Conservation (phyloP, 2,797 vertebrate species). For the Takifugu ocellatus region DNA sequence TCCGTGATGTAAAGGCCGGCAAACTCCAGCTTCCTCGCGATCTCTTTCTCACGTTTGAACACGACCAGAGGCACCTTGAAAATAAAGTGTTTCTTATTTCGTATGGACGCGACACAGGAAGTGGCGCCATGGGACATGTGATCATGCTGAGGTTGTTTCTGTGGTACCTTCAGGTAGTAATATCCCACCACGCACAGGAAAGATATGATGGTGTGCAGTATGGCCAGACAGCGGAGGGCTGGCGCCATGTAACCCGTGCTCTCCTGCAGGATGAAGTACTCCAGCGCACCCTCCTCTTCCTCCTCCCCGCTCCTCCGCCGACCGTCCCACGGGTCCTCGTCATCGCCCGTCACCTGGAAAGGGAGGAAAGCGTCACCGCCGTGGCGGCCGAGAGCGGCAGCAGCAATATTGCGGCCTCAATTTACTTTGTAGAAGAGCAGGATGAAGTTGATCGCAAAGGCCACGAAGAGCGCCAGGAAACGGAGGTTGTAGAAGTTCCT, state of each 20-base stretch:
- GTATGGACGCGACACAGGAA: not conserved
- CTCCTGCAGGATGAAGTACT: conserved; percentile 96
- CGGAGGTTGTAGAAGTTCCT: conserved; percentile 99
- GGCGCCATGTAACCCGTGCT: conserved; percentile 98
- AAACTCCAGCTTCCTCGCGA: conserved; percentile 96
- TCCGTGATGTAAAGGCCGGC: conserved; percentile 98
- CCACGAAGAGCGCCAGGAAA: conserved; percentile 95
- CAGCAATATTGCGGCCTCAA: not conserved
- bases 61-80: conserved; percentile 92
- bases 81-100: conserved; percentile 5
- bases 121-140: not conserved
- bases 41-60: conserved; percentile 98
- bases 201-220: conserved; percentile 94
- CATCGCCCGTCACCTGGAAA: conserved; percentile 88
- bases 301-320: conserved; percentile 77
- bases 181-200: conserved; percentile 97
- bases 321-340: conserved; percentile 87
- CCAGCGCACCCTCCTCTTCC: conserved; percentile 89
- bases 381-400: not conserved
- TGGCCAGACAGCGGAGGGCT: conserved; percentile 85
- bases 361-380: not conserved
- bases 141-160: no score
- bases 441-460: conserved; percentile 99
- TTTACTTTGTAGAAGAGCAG: conserved; percentile 99
- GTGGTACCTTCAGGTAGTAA: conserved; percentile 90